These are phyloP conservation scores for Arion vulgaris DNA, from an alignment of 1,140 invertebrate genomes.

Conservation along the genomic window DNA sequence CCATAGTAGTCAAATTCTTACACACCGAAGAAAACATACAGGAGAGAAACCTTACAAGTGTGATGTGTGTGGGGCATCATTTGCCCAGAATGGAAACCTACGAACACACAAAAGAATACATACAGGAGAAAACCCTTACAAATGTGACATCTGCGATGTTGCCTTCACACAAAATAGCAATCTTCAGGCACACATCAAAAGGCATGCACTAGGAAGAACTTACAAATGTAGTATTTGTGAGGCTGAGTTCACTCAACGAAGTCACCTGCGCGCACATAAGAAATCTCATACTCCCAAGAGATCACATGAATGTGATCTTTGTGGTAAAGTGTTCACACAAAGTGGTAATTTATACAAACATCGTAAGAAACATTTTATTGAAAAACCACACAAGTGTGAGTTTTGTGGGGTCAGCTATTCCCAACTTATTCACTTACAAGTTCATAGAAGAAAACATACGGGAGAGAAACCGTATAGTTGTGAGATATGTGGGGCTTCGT, in stretches of 20 bases:
- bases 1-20: background rate
- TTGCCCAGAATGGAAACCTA: background rate
- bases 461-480: constrained; percentile 80
- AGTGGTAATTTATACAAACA: constrained; percentile 12
- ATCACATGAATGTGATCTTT: constrained; percentile 89
- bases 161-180: background rate
- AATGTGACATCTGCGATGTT: constrained; percentile 3
- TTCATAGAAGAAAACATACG: constrained; percentile 92
- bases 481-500: constrained; percentile 90
- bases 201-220: background rate
- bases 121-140: constrained; percentile 6
- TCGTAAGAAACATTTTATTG: constrained; percentile 20
- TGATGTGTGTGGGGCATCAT: background rate
- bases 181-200: background rate
- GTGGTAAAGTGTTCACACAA: constrained; percentile 74
- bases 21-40: constrained; percentile 13
- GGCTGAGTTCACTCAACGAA: constrained; percentile 81
- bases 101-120: constrained; percentile 21
- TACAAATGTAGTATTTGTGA: constrained; percentile 19
- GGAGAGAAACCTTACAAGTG: constrained; percentile 37
- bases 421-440: constrained; percentile 72
- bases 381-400: constrained; percentile 46
- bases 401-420: constrained; percentile 47
- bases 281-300: constrained; percentile 84
- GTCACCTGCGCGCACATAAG: constrained; percentile 83